Conservation (phyloP, 2,797 vertebrate species). For the Xenops minutus region DNA sequence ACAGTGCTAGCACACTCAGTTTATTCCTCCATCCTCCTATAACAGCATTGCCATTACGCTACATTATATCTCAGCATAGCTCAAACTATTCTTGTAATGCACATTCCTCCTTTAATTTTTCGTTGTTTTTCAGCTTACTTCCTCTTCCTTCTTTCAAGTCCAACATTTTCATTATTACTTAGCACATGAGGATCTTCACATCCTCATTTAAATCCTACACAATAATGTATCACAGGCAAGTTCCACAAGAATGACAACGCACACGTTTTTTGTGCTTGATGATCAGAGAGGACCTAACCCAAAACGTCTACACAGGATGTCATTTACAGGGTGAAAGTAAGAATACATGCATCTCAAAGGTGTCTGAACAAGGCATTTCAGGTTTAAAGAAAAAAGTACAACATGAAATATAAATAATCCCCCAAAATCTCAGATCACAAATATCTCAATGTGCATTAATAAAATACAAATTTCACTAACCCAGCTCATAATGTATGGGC, state of each 20-base stretch:
- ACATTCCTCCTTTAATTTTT: background rate
- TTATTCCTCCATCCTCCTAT: background rate
- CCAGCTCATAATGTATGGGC: background rate
- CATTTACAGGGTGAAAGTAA: background rate
- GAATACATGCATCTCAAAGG: background rate
- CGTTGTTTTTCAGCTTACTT: background rate
- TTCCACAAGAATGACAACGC: accelerated
- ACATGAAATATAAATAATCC: background rate
- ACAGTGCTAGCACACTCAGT: background rate
- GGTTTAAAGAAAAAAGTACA: background rate
- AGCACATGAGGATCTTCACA: background rate
- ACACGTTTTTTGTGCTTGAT: background rate
- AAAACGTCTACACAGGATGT: background rate
- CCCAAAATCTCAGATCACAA: background rate
- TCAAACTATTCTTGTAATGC: background rate
- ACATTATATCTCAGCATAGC: background rate
- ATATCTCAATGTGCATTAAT: background rate
- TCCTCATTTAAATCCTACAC: background rate
- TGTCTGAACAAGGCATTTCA: background rate
- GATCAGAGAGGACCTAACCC: background rate
- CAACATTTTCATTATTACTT: background rate
- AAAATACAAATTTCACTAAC: background rate
- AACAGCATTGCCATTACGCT: background rate
- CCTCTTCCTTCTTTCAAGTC: background rate
- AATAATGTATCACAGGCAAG: accelerated